These are phyloP conservation scores for Drosophila picticornis DNA, from an alignment of 2,888 invertebrate species.

Conservation along the genomic window DNA sequence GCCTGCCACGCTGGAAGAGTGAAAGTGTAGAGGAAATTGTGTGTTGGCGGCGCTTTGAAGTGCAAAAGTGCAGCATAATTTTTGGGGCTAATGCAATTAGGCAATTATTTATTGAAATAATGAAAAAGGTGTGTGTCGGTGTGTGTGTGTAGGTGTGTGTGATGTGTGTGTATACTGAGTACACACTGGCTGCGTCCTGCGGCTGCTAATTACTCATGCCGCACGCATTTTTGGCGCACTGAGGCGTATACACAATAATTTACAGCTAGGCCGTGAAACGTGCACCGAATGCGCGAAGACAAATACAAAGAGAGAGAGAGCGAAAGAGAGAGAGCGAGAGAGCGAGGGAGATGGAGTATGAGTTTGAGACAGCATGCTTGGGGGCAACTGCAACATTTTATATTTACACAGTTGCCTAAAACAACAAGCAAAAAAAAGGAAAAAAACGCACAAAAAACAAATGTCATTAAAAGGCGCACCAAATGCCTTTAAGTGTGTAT, in stretches of 20 bases:
- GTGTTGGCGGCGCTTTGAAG: constrained; percentile 62
- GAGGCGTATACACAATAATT: constrained; percentile 82
- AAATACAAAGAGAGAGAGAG: background rate
- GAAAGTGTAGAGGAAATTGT: constrained; percentile 22
- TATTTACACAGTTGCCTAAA: constrained; percentile 45
- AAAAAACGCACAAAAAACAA: constrained; percentile 18
- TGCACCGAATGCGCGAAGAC: constrained; percentile 69
- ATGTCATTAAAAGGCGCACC: constrained; percentile 37
- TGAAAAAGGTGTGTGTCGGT: background rate
- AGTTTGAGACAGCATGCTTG: background rate
- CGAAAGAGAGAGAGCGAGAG: background rate
- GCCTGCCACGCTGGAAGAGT: constrained; percentile 3
- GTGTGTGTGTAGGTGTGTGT: constrained; percentile 10
- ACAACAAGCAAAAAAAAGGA: background rate
- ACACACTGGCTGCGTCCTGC: constrained; percentile 9
- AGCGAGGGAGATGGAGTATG: background rate
- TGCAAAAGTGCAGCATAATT: constrained; percentile 78
- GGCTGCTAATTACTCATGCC: constrained; percentile 76
- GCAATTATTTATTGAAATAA: constrained; percentile 63
- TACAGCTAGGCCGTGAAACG: constrained; percentile 63
- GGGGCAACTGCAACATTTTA: constrained; percentile 26
- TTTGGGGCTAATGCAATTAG: constrained; percentile 75
- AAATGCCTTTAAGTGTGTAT: constrained; percentile 7
- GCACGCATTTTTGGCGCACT: constrained; percentile 77
- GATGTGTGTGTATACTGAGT: background rate